Percentiles rank a stretch among this genome's conserved stretches.
phyloP scores from a whole-genome alignment of 2,797 vertebrate species.

The Fistularia commersonii region DNA sequence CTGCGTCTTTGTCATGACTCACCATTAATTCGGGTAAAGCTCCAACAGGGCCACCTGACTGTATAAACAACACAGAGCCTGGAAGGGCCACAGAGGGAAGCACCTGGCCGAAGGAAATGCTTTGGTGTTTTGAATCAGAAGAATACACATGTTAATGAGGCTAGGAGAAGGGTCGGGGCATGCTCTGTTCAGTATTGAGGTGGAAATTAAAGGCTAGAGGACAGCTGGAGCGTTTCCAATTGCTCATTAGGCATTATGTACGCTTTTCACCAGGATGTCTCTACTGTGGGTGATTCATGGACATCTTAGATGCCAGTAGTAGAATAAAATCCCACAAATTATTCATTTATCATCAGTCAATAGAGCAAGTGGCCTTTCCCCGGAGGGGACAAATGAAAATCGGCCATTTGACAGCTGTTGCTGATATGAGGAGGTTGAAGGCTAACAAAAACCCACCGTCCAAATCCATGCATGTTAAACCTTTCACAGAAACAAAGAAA shows the following conservation, averaged over 20 bases:
- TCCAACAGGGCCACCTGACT: constrained; percentile 49
- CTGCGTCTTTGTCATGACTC: constrained; percentile 51
- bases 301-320: constrained; percentile 58
- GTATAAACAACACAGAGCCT: constrained; percentile 31
- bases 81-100: constrained; percentile 56
- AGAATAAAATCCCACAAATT: constrained; percentile 67
- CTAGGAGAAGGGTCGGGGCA: constrained; percentile 50
- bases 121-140: constrained; percentile 63
- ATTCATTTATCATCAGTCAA: constrained; percentile 63
- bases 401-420: constrained; percentile 54
- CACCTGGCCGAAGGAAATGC: constrained; percentile 67
- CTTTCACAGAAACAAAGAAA: constrained; percentile 25
- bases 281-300: constrained; percentile 56
- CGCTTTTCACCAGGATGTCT: constrained; percentile 62
- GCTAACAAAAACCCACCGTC: constrained; percentile 24
- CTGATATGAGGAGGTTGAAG: constrained; percentile 35
- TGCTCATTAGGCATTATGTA: constrained; percentile 73
- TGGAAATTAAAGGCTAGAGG: constrained; percentile 67
- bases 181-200: constrained; percentile 67
- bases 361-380: constrained; percentile 38
- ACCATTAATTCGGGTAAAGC: constrained; percentile 43
- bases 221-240: constrained; percentile 67
- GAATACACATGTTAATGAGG: constrained; percentile 71
- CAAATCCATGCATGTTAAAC: constrained; percentile 4
- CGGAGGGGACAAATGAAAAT: constrained; percentile 55